Conservation (phyloP, 2,113 vertebrate genomes). For the Pleuronectes platessa region DNA sequence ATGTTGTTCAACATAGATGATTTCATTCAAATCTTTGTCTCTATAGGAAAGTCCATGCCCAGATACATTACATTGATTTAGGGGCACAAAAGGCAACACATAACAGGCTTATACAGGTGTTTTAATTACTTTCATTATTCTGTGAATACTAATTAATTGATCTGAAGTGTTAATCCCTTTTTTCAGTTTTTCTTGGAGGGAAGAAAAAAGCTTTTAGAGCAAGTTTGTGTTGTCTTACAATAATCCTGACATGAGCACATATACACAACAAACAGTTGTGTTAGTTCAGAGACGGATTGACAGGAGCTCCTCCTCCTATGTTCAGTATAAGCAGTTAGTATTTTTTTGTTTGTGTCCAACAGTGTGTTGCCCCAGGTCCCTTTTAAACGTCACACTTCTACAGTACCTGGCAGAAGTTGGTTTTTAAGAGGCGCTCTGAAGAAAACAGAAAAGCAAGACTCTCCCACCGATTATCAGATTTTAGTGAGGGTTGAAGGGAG, state of each 20-base stretch:
- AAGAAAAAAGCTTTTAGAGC: too few species aligned
- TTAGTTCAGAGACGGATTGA: conserved; percentile 8
- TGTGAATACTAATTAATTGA: too few species aligned
- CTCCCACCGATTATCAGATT: conserved; percentile 47
- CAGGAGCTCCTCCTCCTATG: conserved; percentile 7
- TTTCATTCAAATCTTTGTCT: too few species aligned
- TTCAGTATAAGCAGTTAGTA: background rate
- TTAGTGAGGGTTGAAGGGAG: conserved; percentile 20
- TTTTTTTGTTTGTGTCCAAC: background rate
- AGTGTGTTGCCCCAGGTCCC: background rate
- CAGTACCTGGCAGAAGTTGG: too few species aligned
- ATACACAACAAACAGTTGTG: background rate
- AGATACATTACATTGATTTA: too few species aligned
- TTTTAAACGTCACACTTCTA: background rate
- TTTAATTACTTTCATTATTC: too few species aligned
- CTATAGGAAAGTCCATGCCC: too few species aligned
- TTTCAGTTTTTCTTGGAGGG: too few species aligned
- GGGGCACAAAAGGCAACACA: too few species aligned
- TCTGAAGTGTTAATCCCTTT: too few species aligned
- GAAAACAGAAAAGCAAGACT: conserved; percentile 5
- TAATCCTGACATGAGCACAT: background rate
- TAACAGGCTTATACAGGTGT: too few species aligned
- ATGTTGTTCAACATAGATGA: too few species aligned
- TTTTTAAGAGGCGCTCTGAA: background rate
- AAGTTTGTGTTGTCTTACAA: background rate